These are phyloP conservation scores for Lamellibrachia luymesi DNA, from an alignment of 1,140 invertebrate species.

Conservation along the genomic window DNA sequence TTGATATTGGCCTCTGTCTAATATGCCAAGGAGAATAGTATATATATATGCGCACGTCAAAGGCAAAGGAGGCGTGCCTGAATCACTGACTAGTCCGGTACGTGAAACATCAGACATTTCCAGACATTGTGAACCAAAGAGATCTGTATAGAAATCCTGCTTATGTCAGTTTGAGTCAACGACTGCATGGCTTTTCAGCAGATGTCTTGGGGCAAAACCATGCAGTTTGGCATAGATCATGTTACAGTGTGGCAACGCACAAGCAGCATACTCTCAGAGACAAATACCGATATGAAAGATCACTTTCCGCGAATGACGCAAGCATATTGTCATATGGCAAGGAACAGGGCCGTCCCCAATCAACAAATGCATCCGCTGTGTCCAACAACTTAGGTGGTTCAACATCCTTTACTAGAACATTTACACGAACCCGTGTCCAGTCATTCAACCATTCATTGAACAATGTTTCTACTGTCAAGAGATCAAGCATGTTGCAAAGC, in stretches of 20 bases:
- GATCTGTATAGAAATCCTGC: not conserved
- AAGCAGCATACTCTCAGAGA: not conserved
- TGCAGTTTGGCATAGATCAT: not conserved
- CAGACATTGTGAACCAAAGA: not conserved
- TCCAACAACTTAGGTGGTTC: not conserved
- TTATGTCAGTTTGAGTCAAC: not conserved
- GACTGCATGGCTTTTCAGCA: not conserved
- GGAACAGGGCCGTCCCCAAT: too few relatives aligned
- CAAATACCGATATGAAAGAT: not conserved
- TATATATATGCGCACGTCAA: not conserved
- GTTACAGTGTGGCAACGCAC: not conserved
- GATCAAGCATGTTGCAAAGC: not conserved
- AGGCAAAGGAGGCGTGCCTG: not conserved
- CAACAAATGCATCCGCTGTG: not conserved
- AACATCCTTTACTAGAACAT: not conserved
- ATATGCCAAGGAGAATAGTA: not conserved
- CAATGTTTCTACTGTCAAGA: not conserved
- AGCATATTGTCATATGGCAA: not conserved
- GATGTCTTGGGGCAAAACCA: not conserved
- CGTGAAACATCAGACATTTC: not conserved
- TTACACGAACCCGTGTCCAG: not conserved
- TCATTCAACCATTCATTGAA: not conserved
- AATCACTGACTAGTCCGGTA: not conserved
- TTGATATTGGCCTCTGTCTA: not conserved
- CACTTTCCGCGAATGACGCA: not conserved